Base-by-base conservation (phyloP, 2,797 vertebrate genomes). In the Acanthurus lineatus region DNA sequence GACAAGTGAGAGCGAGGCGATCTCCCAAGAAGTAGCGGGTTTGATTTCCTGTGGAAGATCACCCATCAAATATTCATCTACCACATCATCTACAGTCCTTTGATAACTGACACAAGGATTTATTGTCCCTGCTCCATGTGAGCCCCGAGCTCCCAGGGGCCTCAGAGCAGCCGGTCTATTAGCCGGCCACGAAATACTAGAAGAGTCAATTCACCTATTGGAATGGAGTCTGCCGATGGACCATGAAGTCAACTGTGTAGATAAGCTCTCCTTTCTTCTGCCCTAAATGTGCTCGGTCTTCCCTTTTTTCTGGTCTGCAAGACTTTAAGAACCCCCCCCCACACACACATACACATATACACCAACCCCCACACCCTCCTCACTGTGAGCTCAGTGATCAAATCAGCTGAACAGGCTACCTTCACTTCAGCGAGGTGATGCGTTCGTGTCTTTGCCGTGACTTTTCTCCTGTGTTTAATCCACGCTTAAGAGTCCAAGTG, bases 1-100 rank as follows among this genome's bases (percentile, higher is more conserved):
- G 75, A 81, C 79, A 76, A 72, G 60, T 11, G 14, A 64, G 64
- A 69, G 19, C 38, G 69, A 77, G 47, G 67, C 44, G 9, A 63
- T 77, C 52, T 68, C 51, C 16, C 2, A 28, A 62, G 65, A 57
- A 2, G 53, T 42, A 17, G 32, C 2, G n/a, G 54, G 65, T 90
- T 91, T 72, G 63, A 85, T 88, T 90, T 88, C 85, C 79, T 72
- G n/a, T 56, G 69, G 45, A 86, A 85, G 82, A 85, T 79, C 10
- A 5, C 59, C 82, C 81, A 78, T 93, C 82, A 93, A 92, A 89
- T 94, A 92, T 92, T 93, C 77, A 93, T 91, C 62, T 56, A 28
- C 67, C 69, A 7, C 68, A 73, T 91, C 80, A 91, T 92, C 74
- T 73, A 52, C 74, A 73, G 72, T 71, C 73, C 71, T 88, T 82